Percentiles rank a stretch among this genome's conserved stretches.
phyloP scores from a whole-genome alignment of 1,140 invertebrate species.

The Battus philenor region DNA sequence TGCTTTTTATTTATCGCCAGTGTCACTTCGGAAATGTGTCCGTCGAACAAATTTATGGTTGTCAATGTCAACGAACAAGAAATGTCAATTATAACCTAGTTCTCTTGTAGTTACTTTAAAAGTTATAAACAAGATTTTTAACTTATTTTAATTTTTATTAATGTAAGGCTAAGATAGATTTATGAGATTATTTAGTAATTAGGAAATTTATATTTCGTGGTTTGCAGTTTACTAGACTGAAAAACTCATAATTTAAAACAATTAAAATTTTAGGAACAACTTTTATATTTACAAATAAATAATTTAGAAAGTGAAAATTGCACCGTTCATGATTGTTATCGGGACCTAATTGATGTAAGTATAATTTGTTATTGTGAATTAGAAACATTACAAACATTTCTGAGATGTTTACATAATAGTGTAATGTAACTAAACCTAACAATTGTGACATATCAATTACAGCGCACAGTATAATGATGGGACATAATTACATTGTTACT shows the following conservation, averaged over 20 bases:
- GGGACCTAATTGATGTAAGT: neutral
- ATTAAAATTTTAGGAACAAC: neutral
- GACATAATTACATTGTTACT: neutral
- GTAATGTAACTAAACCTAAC: neutral
- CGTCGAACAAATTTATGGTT: no score
- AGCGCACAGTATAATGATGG: neutral
- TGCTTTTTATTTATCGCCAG: no score
- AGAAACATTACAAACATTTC: neutral
- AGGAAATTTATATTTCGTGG: neutral
- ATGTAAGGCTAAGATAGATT: neutral
- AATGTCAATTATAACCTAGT: slow-evolving; percentile 16
- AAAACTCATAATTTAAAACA: neutral
- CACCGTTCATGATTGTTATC: no score
- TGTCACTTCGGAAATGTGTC: no score
- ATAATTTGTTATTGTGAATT: neutral
- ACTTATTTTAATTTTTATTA: neutral
- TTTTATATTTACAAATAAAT: neutral
- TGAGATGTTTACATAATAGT: slow-evolving; percentile 10
- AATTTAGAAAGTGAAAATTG: no score
- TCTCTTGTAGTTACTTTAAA: neutral
- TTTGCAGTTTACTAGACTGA: neutral
- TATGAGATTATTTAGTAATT: neutral
- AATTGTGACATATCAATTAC: neutral
- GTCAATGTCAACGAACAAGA: slow-evolving; percentile 8
- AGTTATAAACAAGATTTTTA: slow-evolving; percentile 16